These are phyloP conservation scores for Calyptommatus sinebrachiatus DNA, from an alignment of 2,113 vertebrate species.

Conservation along the genomic window DNA sequence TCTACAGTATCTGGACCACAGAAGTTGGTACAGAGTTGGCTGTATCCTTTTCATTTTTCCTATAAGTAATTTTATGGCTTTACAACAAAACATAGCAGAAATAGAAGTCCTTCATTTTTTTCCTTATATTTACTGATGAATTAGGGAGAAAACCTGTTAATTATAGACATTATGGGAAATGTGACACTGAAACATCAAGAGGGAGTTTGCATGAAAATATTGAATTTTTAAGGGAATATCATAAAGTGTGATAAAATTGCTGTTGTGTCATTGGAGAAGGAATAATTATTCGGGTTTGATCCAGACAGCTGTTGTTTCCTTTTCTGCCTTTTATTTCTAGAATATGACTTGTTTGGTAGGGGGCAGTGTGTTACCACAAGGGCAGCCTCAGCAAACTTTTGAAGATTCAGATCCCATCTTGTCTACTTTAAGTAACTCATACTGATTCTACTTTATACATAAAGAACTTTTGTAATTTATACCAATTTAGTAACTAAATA, in stretches of 20 bases:
- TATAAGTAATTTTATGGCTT: rapidly evolving
- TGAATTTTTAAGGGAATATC: not conserved
- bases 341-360: not conserved
- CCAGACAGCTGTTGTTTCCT: not conserved
- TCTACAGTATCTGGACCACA: constrained; percentile 97
- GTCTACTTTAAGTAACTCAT: too few relatives aligned
- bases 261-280: not conserved
- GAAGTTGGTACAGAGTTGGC: constrained; percentile 92
- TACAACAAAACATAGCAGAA: not conserved
- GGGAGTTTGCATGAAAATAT: not conserved
- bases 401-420: too few relatives aligned
- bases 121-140: not conserved
- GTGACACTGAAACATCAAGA: rapidly evolving
- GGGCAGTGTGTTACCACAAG: not conserved
- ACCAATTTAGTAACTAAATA: too few relatives aligned
- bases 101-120: not conserved
- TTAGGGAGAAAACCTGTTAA: not conserved
- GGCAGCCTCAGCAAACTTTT: not conserved
- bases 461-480: too few relatives aligned
- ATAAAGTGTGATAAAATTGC: not conserved
- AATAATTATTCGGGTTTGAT: not conserved
- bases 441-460: too few relatives aligned
- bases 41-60: constrained; percentile 80
- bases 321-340: not conserved
- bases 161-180: not conserved